A percentile compares a stretch with the other conserved stretches of the same genome.
These are phyloP conservation scores for Bedellia somnulentella DNA, from an alignment of 2,888 invertebrate genomes.

Conservation along the genomic window DNA sequence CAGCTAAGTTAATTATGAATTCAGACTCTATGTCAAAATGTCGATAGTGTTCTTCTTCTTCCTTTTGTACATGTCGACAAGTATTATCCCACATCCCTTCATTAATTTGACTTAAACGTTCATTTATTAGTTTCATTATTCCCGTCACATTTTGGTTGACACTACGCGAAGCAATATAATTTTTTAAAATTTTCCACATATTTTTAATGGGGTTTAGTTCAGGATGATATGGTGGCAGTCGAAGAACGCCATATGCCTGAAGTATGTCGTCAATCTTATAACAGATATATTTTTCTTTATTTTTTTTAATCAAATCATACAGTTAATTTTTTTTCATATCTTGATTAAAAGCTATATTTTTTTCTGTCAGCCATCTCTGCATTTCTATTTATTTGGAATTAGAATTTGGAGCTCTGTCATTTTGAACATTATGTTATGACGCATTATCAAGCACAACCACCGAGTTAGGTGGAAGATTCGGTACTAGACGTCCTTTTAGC, in stretches of 20 bases:
- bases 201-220: constrained; percentile 10
- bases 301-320: constrained; percentile 11
- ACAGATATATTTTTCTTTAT: constrained; percentile 11
- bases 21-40: too few relatives aligned
- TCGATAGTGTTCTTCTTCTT: too few relatives aligned
- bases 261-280: constrained; percentile 11
- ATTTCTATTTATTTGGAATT: constrained; percentile 13
- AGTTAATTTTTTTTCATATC: constrained; percentile 12
- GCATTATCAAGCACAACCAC: constrained; percentile 15
- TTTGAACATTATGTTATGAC: constrained; percentile 14
- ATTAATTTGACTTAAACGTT: constrained; percentile 11
- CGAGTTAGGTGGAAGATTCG: constrained; percentile 15
- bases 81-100: constrained; percentile 11
- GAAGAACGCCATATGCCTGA: constrained; percentile 9
- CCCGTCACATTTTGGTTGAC: constrained; percentile 5
- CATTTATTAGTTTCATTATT: constrained; percentile 10
- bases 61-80: too few relatives aligned
- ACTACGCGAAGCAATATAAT: constrained; percentile 2
- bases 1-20: too few relatives aligned
- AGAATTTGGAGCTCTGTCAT: constrained; percentile 11
- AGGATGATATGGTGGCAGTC: constrained; percentile 15
- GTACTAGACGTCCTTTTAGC: constrained; percentile 12
- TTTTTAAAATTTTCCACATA: constrained; percentile 7
- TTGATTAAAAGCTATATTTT: constrained; percentile 10
- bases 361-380: constrained; percentile 13